These are phyloP conservation scores for Helicorthomorpha holstii DNA, from an alignment of 1,140 invertebrate species.

Conservation along the genomic window DNA sequence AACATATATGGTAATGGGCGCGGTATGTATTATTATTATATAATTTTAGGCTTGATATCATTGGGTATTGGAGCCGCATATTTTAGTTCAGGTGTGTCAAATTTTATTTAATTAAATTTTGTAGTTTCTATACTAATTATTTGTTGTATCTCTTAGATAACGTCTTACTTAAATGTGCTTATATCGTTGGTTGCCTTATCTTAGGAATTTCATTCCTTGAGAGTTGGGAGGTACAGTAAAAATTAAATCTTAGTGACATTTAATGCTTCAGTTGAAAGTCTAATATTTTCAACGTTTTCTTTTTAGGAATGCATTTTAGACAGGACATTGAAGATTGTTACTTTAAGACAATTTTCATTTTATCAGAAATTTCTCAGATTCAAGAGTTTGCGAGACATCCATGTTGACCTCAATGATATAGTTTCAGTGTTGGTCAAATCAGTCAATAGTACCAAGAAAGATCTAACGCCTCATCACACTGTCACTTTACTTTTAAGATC, in stretches of 20 bases:
- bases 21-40: background rate
- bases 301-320: constrained; percentile 4
- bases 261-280: background rate
- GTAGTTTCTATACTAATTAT: background rate
- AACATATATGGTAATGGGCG: too few relatives aligned
- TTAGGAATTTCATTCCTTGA: background rate
- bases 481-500: background rate
- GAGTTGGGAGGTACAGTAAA: background rate
- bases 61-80: background rate
- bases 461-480: background rate
- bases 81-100: background rate
- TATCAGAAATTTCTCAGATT: background rate
- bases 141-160: background rate
- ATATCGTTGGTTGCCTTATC: background rate
- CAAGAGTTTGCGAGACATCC: background rate
- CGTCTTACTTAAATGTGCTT: background rate
- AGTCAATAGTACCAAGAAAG: background rate
- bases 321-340: background rate
- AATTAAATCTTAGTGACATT: background rate
- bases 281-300: background rate
- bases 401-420: background rate
- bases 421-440: background rate
- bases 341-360: background rate
- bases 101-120: background rate
- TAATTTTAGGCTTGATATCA: background rate